phyloP scores from a whole-genome alignment of 2,888 invertebrate genomes.

The Tortrix viridana region DNA sequence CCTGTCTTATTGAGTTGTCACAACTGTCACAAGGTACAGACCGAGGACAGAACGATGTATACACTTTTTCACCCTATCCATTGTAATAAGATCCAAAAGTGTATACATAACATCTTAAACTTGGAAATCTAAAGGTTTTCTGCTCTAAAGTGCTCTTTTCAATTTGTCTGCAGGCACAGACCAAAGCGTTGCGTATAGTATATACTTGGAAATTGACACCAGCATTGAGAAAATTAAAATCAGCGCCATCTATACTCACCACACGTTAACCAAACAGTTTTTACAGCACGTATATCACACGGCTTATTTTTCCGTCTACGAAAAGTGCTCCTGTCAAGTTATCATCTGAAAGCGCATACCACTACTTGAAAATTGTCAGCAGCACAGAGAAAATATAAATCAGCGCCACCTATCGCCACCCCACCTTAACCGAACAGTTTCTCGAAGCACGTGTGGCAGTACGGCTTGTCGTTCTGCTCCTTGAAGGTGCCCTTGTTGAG shows the following conservation, averaged over 20 bases:
- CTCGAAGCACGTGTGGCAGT: slow-evolving; percentile 98
- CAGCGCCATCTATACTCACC: slow-evolving; percentile 44
- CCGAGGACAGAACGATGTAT: too few species aligned
- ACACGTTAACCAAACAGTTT: too few species aligned
- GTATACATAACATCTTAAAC: too few species aligned
- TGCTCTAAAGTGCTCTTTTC: too few species aligned
- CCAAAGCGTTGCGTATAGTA: too few species aligned
- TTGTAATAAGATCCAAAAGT: too few species aligned
- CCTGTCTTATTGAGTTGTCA: neutral
- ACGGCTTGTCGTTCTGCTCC: slow-evolving; percentile 99
- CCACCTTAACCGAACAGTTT: slow-evolving; percentile 93
- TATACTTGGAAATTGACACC: too few species aligned
- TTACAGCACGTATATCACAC: too few species aligned
- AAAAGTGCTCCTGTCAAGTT: too few species aligned
- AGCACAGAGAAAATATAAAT: slow-evolving; percentile 11
- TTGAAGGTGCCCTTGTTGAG: slow-evolving; percentile 99
- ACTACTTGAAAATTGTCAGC: neutral
- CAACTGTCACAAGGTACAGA: neutral
- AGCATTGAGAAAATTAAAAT: slow-evolving; percentile 6
- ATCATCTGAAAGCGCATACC: neutral
- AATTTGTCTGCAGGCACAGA: too few species aligned
- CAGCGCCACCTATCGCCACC: slow-evolving; percentile 44
- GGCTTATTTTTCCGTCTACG: neutral
- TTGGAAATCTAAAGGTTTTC: too few species aligned
- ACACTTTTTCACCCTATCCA: too few species aligned